phyloP scores from a whole-genome alignment of 2,888 invertebrate genomes.

The Magallana nippona region DNA sequence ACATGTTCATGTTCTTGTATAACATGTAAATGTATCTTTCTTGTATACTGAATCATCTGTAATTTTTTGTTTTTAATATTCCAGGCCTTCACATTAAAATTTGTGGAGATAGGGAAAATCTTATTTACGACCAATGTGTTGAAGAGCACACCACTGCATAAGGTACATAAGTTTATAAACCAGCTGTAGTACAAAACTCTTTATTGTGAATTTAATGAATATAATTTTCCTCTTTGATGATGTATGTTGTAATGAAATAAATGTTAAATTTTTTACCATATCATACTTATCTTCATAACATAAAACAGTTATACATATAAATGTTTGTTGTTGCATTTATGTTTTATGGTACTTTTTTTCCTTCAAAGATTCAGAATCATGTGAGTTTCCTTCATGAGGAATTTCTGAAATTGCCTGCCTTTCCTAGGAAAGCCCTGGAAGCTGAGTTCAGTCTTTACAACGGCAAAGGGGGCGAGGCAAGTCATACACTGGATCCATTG shows the following conservation, averaged over 20 bases:
- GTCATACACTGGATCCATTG: constrained; percentile 31
- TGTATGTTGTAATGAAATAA: too few species aligned
- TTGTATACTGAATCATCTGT: neutral
- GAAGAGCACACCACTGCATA: constrained; percentile 72
- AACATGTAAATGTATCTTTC: neutral
- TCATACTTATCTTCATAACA: too few species aligned
- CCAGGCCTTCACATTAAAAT: constrained; percentile 91
- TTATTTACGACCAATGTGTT: constrained; percentile 80
- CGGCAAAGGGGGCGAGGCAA: constrained; percentile 87
- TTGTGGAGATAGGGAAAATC: constrained; percentile 96
- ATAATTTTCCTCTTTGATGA: too few species aligned
- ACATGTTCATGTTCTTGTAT: neutral
- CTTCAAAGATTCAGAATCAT: constrained; percentile 91
- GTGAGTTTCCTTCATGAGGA: constrained; percentile 99
- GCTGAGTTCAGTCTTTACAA: constrained; percentile 89
- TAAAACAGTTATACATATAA: neutral
- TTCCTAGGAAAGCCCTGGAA: constrained; percentile 98
- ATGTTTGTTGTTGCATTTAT: neutral
- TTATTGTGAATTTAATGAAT: neutral
- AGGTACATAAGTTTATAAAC: constrained; percentile 62
- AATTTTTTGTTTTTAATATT: constrained; percentile 39
- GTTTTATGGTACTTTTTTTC: neutral
- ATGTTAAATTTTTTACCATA: too few species aligned
- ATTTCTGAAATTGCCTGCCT: constrained; percentile 97
- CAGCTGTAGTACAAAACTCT: neutral